These are phyloP conservation scores for Drosophila prolongata DNA, from an alignment of 2,888 invertebrate species.

Conservation along the genomic window DNA sequence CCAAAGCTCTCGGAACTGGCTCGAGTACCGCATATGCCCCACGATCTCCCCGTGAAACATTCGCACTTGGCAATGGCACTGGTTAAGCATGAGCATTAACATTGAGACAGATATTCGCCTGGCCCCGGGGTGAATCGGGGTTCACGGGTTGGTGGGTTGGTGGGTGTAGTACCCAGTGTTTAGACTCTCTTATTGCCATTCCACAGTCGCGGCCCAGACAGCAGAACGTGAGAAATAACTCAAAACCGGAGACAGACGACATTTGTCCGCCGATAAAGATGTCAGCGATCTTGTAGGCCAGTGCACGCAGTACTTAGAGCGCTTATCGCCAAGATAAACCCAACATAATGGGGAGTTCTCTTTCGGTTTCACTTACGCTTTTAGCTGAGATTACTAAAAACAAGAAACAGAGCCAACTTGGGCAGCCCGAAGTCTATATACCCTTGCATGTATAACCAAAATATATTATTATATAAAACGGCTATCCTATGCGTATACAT, in stretches of 20 bases:
- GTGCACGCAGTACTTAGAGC: constrained; percentile 19
- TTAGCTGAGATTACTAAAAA: background rate
- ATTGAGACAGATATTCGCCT: constrained; percentile 65
- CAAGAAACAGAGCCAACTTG: too few species aligned
- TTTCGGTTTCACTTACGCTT: background rate
- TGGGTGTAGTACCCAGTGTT: constrained; percentile 6
- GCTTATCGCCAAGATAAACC: constrained; percentile 32
- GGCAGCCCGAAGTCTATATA: too few species aligned
- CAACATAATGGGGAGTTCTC: constrained; percentile 21
- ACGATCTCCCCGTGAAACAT: constrained; percentile 15
- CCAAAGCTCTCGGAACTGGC: constrained; percentile 58
- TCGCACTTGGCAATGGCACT: constrained; percentile 60
- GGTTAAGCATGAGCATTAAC: constrained; percentile 61
- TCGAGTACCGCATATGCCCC: constrained; percentile 36
- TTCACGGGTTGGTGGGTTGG: constrained; percentile 1
- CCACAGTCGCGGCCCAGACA: constrained; percentile 53
- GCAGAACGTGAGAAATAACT: constrained; percentile 67
- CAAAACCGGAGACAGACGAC: constrained; percentile 28
- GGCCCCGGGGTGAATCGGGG: constrained; percentile 9
- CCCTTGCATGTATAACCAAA: too few species aligned
- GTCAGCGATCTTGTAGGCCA: constrained; percentile 35
- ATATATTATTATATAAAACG: too few species aligned
- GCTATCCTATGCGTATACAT: too few species aligned
- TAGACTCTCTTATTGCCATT: constrained; percentile 52
- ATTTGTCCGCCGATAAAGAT: constrained; percentile 55